These are phyloP conservation scores for Phyto melanocephala DNA, from an alignment of 2,888 invertebrate species.

Conservation along the genomic window DNA sequence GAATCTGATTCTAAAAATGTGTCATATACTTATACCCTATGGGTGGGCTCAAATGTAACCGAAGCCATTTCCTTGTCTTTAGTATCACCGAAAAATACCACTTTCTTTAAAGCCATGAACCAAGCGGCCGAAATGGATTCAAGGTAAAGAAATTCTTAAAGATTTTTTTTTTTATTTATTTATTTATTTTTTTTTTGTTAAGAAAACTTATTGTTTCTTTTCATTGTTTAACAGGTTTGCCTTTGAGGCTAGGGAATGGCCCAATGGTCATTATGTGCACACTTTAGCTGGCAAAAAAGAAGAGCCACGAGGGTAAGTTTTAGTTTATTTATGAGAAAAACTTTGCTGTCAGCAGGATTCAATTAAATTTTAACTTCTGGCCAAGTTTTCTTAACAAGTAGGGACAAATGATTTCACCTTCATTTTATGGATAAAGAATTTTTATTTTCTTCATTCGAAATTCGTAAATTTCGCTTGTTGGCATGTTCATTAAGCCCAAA, in stretches of 20 bases:
- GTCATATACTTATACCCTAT: slow-evolving; percentile 90
- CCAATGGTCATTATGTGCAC: slow-evolving; percentile 94
- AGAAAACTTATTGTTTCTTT: too few species aligned
- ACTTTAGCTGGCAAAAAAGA: slow-evolving; percentile 83
- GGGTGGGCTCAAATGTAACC: slow-evolving; percentile 92
- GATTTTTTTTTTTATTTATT: too few species aligned
- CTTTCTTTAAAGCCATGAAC: slow-evolving; percentile 88
- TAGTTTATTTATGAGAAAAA: too few species aligned
- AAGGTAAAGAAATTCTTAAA: slow-evolving; percentile 68
- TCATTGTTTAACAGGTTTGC: slow-evolving; percentile 79
- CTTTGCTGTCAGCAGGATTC: too few species aligned
- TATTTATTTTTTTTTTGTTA: too few species aligned
- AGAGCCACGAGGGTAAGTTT: slow-evolving; percentile 77
- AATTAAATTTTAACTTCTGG: too few species aligned
- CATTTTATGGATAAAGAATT: too few species aligned
- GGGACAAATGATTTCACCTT: too few species aligned
- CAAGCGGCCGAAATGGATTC: slow-evolving; percentile 90
- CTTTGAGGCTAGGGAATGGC: slow-evolving; percentile 92
- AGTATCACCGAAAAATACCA: slow-evolving; percentile 85
- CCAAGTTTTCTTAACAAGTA: too few species aligned
- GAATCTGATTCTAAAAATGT: slow-evolving; percentile 82
- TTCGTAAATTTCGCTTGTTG: too few species aligned
- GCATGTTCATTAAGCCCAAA: too few species aligned
- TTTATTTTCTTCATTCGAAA: too few species aligned
- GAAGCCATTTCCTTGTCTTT: slow-evolving; percentile 89